Base-by-base conservation (phyloP, 2,888 invertebrate genomes). In the Crossocerus cetratus region DNA sequence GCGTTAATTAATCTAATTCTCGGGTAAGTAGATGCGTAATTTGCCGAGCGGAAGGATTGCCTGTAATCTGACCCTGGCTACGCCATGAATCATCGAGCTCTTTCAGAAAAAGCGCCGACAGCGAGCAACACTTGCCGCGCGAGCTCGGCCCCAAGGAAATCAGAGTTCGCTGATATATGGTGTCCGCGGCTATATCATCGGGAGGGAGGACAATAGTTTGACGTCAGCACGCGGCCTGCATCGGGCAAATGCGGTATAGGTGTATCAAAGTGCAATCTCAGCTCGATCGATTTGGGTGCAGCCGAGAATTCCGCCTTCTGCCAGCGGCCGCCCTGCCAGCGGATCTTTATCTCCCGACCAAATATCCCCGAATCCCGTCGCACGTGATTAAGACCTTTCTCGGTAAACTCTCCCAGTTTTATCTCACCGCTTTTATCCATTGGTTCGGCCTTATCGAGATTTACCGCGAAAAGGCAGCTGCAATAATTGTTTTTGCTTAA, bases 221-320 rank as follows among this genome's bases (percentile, higher is more conserved):
- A 69, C 69, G 69, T 75, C 69, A 66, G 32, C 16, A 3, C 23
- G 59, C 56, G 53, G 53, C 8, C 32, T 61, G 66, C 60, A 64
- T 64, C 60, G 44, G 54, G 21, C 23, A 64, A 56, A 62, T 66
- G 42, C 2, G 32, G 1, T 32, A 32, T 32, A 32, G 21, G 11
- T n/a, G 16, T 62, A 69, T 69, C 61, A 69, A 61, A 65, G 54
- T 16, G 8, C 75, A 69, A 75, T 75, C 56, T 16, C 63, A 70
- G 32, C 32, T 49, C 56, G 69, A 66, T 56, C 43, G 69, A 66
- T 63, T 53, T 53, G 23, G 16, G 56, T 32, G 20, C 45, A 22
- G 14, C 16, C 5, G 18, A 59, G 32, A 32, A 32, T 8, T 32
- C 11, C 32, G 32, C 32, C 32, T 32, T 32, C 32, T 32, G 32